Percentiles rank a stretch among this genome's conserved stretches.
Evolutionary conservation across 2,888 invertebrate species (phyloP).

Genomic region (Cyclophora punctaria): DNA sequence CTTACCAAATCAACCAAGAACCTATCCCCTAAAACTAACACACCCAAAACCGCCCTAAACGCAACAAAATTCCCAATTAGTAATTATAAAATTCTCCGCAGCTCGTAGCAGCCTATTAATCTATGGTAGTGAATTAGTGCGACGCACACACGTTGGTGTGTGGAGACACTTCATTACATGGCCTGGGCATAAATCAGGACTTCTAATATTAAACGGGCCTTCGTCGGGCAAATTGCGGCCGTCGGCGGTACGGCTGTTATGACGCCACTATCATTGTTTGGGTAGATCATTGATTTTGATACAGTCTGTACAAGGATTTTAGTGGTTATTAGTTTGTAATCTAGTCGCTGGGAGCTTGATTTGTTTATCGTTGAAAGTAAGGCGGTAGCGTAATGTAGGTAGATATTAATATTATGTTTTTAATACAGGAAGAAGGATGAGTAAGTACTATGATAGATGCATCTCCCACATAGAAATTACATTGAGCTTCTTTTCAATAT

Average conservation of each 20-base stretch:
- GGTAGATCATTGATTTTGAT: background rate
- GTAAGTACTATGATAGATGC: too few species aligned
- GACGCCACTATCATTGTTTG: background rate
- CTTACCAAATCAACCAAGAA: too few species aligned
- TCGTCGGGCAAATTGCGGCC: slow-evolving; percentile 66
- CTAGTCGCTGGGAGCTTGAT: too few species aligned
- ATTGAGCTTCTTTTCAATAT: too few species aligned
- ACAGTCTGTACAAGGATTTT: background rate
- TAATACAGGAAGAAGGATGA: too few species aligned
- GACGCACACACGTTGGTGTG: slow-evolving; percentile 66
- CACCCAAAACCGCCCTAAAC: too few species aligned
- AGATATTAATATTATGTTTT: too few species aligned
- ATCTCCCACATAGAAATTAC: too few species aligned
- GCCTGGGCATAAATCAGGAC: slow-evolving; percentile 72
- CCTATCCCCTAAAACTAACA: too few species aligned
- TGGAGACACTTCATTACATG: slow-evolving; percentile 73
- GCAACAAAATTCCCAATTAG: background rate
- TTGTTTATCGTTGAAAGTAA: too few species aligned
- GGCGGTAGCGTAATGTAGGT: too few species aligned
- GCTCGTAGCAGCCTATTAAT: slow-evolving; percentile 44
- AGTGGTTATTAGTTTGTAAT: background rate
- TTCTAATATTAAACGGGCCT: slow-evolving; percentile 77
- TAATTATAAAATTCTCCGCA: background rate
- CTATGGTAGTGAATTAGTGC: slow-evolving; percentile 67
- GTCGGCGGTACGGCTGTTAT: slow-evolving; percentile 5